phyloP scores from a whole-genome alignment of 2,797 vertebrate species.

The Ctenochaetus hawaiiensis region DNA sequence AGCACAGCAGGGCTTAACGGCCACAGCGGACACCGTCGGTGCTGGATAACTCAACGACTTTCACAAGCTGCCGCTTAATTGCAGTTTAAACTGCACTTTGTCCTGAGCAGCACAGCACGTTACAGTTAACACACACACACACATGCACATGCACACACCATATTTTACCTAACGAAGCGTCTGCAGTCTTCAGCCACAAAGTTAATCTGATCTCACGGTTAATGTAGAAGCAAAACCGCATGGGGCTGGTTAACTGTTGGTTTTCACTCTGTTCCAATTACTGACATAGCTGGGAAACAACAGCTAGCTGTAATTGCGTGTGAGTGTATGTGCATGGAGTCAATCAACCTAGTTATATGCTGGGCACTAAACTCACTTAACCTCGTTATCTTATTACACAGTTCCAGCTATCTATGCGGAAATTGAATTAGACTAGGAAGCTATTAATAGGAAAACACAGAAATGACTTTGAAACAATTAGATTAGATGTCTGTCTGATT shows the following conservation, averaged over 20 bases:
- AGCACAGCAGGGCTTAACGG: constrained; percentile 77
- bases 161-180: constrained; percentile 73
- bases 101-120: constrained; percentile 69
- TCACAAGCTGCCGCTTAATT: constrained; percentile 85
- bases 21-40: constrained; percentile 76
- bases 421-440: constrained; percentile 75
- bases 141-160: constrained; percentile 54
- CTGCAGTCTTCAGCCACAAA: constrained; percentile 70
- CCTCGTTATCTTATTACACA: constrained; percentile 75
- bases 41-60: constrained; percentile 81
- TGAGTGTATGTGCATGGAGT: constrained; percentile 70
- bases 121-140: constrained; percentile 55
- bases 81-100: constrained; percentile 84
- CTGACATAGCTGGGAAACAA: constrained; percentile 74
- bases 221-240: constrained; percentile 83
- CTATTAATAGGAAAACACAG: constrained; percentile 68
- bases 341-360: constrained; percentile 75
- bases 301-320: constrained; percentile 71
- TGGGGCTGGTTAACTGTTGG: constrained; percentile 83
- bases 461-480: constrained; percentile 64
- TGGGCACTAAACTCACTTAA: constrained; percentile 78
- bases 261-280: constrained; percentile 83
- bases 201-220: constrained; percentile 86
- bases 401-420: constrained; percentile 67
- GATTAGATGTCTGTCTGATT: constrained; percentile 56